A percentile compares a stretch with the other conserved stretches of the same genome.
These are phyloP conservation scores for Myotis daubentonii DNA, from an alignment of 2,797 vertebrate species.

Conservation along the genomic window DNA sequence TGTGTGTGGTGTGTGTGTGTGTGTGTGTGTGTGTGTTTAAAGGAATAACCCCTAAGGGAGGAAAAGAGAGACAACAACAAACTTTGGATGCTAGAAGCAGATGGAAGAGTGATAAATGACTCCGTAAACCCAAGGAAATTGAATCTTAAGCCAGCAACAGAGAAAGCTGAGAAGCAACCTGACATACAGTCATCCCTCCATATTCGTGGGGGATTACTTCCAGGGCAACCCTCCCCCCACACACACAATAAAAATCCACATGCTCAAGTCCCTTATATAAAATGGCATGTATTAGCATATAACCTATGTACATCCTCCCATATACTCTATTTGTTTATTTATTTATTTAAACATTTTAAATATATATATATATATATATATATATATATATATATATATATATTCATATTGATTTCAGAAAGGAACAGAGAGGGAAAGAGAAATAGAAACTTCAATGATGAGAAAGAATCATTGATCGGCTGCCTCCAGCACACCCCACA, in stretches of 20 bases:
- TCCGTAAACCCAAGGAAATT: background rate
- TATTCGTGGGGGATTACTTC: background rate
- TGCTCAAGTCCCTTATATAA: background rate
- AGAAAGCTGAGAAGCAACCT: background rate
- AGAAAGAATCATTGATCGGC: too few species aligned
- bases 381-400: too few species aligned
- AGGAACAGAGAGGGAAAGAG: too few species aligned
- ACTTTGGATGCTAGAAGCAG: background rate
- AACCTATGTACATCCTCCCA: background rate
- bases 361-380: too few species aligned
- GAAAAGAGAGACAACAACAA: background rate
- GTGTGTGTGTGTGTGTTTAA: background rate
- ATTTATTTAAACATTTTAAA: too few species aligned
- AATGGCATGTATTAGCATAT: background rate
- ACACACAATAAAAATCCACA: background rate
- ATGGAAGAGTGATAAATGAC: background rate
- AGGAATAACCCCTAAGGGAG: background rate
- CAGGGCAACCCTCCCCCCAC: background rate
- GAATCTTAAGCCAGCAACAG: background rate
- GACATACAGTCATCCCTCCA: background rate
- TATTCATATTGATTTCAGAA: too few species aligned
- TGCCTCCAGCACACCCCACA: too few species aligned
- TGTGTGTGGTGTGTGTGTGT: background rate
- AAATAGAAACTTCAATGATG: too few species aligned
- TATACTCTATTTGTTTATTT: background rate